Evolutionary conservation across 2,888 invertebrate genomes (phyloP), one percentile per base, ranked within the genome.

Genomic region (Macrophya annulata): DNA sequence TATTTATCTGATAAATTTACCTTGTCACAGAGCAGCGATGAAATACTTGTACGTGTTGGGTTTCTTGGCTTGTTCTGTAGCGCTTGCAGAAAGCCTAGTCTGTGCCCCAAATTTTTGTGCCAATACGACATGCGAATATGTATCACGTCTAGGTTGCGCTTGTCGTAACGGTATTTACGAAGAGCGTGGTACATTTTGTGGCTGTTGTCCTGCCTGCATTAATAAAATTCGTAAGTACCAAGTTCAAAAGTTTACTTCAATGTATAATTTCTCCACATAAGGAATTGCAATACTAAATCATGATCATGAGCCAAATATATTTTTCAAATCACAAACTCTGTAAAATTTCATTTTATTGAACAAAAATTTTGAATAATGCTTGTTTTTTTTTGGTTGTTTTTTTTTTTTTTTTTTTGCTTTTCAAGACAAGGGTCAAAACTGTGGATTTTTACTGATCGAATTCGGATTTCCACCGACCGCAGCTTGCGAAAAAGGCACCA

Each of bases 141-240:
- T 77, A 37, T 31, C 77, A 2, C 17, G 12, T 5, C 9, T 9
- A 21, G 55, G 4, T 2, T 79, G 79, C 37, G n/a, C 9, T 3
- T 5, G 21, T 5, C 15, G 17, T 17, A n/a, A n/a, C 55, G 37
- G 45, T n/a, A 6, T 37, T 51, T 79, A 17, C 9, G 8, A 4
- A 8, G 12, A 3, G 8, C 43, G 10, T 1, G 65, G 45, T 45
- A 65, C 59, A 6, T 31, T 31, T 21, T 82, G 82, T 37, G 82
- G 82, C 62, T 82, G 82, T 51, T 82, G 82, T 25, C 21, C 82
- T n/a, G 17, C 62, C 12, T 82, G 82, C 21, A 12, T 82, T 17
- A 25, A 8, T 0, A 43, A 43, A 65, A 15, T 62, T 45, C 9
- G 82, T 82, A 37, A 82, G 82, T 45, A 65, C 43, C 21, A n/a